Conservation (phyloP, 2,797 vertebrate species). For the Anguilla anguilla region DNA sequence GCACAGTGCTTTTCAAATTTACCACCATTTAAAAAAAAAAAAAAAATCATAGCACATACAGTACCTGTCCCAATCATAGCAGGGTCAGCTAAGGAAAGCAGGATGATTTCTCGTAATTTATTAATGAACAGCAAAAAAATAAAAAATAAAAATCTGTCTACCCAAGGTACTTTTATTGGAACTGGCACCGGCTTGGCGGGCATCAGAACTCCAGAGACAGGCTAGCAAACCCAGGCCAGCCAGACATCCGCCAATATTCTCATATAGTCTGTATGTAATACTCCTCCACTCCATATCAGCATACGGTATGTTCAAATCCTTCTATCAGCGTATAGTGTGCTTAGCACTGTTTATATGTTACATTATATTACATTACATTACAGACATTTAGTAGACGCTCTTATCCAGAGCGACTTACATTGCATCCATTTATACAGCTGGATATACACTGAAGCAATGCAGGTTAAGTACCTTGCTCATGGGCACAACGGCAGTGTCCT, state of each 20-base stretch:
- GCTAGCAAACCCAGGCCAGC: not conserved
- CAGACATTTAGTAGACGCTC: no score
- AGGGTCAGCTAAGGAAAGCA: not conserved
- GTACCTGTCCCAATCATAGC: not conserved
- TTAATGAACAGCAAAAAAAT: not conserved
- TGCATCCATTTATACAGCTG: no score
- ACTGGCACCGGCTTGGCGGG: not conserved
- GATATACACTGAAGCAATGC: no score
- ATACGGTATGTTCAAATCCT: not conserved
- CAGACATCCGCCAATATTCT: not conserved
- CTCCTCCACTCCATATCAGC: no score
- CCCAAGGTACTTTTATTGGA: not conserved
- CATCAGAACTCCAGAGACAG: not conserved
- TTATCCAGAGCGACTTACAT: no score
- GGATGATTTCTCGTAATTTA: not conserved
- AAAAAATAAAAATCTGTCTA: not conserved
- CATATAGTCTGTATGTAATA: no score
- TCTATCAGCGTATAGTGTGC: not conserved
- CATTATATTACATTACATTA: no score
- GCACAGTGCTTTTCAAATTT: not conserved
- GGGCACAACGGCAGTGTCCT: no score
- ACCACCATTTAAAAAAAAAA: no score
- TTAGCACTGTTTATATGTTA: no score
- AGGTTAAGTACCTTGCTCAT: no score
- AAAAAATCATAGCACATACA: no score